These are phyloP conservation scores for Promerops cafer DNA, from an alignment of 2,113 vertebrate species.

Conservation along the genomic window DNA sequence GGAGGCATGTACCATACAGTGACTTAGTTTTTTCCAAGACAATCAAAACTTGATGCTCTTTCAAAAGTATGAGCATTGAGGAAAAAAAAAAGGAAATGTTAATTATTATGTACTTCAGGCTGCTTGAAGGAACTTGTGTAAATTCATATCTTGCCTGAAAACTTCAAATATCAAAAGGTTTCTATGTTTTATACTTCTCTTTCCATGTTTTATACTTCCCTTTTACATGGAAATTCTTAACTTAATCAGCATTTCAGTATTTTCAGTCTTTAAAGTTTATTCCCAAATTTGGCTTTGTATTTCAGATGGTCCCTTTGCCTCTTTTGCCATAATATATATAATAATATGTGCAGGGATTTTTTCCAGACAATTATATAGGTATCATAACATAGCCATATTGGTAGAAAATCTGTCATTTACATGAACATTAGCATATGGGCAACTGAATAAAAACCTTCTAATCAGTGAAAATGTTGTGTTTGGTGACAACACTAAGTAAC, in stretches of 20 bases:
- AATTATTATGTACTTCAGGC: background rate
- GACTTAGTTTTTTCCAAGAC: background rate
- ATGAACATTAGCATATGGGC: background rate
- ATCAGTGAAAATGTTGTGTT: background rate
- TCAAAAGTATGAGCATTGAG: background rate
- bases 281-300: background rate
- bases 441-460: background rate
- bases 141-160: background rate
- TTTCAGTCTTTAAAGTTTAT: background rate
- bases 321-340: background rate
- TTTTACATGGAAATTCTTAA: background rate
- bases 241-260: background rate
- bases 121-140: background rate
- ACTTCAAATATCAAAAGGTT: background rate
- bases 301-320: background rate
- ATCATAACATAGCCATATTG: background rate
- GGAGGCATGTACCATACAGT: background rate
- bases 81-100: background rate
- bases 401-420: background rate
- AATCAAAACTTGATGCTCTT: background rate
- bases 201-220: background rate
- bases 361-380: background rate
- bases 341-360: background rate
- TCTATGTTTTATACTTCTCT: background rate
- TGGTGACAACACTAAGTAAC: background rate